Conservation (phyloP, 2,113 vertebrate genomes). For the Zootoca vivipara region DNA sequence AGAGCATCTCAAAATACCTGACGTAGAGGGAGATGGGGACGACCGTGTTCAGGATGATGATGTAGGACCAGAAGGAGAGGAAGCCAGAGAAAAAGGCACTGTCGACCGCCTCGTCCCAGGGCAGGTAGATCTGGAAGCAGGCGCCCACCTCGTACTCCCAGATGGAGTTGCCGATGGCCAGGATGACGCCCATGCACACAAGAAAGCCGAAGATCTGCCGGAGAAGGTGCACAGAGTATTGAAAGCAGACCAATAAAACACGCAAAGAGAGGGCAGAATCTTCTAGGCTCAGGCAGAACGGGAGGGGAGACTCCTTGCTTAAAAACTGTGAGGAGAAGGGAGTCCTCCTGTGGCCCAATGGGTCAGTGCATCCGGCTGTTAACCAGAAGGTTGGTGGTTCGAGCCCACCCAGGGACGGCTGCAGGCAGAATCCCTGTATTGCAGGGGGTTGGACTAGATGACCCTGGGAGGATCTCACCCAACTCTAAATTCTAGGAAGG, state of each 20-base stretch:
- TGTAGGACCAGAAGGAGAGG: constrained; percentile 96
- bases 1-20: constrained; percentile 74
- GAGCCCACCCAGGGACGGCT: too few species aligned
- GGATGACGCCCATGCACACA: constrained; percentile 93
- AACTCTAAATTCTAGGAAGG: too few species aligned
- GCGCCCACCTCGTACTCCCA: constrained; percentile 91
- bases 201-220: constrained; percentile 93
- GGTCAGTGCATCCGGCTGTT: too few species aligned
- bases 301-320: neutral
- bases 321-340: neutral
- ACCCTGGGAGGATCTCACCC: too few species aligned
- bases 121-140: constrained; percentile 92
- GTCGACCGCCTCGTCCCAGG: constrained; percentile 91
- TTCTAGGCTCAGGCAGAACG: neutral
- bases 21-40: constrained; percentile 96
- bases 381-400: too few species aligned
- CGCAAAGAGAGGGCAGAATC: neutral
- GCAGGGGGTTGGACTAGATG: too few species aligned
- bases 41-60: constrained; percentile 97
- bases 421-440: too few species aligned
- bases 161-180: constrained; percentile 92
- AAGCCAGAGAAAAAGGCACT: constrained; percentile 93
- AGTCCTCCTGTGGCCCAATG: too few species aligned
- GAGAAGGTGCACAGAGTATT: accelerated
- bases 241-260: neutral